phyloP scores from a whole-genome alignment of 2,113 vertebrate species.

The Mormoops blainvillei region DNA sequence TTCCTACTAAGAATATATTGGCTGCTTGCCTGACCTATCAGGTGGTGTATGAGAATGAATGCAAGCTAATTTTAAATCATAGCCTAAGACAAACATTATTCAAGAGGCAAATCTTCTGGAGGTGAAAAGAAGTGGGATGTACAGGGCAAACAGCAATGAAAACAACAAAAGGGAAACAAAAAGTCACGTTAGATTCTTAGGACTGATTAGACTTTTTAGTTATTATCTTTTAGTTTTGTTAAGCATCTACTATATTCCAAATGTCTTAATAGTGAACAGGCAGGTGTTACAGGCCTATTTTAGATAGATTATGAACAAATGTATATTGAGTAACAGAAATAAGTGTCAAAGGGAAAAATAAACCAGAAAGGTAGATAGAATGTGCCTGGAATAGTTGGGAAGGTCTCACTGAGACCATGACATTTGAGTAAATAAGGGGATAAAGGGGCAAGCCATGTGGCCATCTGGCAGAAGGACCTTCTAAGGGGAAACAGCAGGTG shows the following conservation, averaged over 20 bases:
- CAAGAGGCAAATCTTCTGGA: background rate
- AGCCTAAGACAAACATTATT: constrained; percentile 25
- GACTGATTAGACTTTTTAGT: background rate
- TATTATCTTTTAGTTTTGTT: constrained; percentile 12
- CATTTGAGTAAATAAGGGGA: background rate
- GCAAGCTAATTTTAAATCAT: constrained; percentile 20
- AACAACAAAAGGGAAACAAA: constrained; percentile 23
- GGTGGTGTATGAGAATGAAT: background rate
- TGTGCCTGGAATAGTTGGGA: background rate
- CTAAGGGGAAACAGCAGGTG: background rate
- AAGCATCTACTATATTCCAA: background rate
- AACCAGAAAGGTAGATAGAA: background rate
- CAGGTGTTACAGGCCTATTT: background rate
- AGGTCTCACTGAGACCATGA: background rate
- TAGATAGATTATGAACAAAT: background rate
- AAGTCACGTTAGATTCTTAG: background rate
- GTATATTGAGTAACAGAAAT: background rate
- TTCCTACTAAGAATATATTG: constrained; percentile 8
- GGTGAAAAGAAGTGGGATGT: background rate
- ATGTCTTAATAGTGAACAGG: background rate
- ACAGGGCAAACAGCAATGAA: background rate
- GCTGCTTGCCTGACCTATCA: constrained; percentile 25
- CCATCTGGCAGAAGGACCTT: background rate
- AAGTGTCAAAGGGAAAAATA: background rate
- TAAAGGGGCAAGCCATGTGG: background rate